These are phyloP conservation scores for Eriosoma lanigerum DNA, from an alignment of 1,140 invertebrate species.

Conservation along the genomic window DNA sequence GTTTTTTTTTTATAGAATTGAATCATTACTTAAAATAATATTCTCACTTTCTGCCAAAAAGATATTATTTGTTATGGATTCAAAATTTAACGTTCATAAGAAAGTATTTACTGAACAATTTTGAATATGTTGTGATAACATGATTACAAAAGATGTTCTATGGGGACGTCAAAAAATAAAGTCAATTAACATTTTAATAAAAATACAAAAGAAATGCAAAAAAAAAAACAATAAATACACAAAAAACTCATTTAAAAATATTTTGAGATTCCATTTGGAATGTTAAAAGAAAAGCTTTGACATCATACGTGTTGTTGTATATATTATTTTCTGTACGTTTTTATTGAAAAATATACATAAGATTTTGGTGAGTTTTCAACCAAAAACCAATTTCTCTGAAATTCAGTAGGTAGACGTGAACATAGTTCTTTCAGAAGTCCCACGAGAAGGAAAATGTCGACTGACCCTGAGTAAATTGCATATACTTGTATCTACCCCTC, in stretches of 20 bases:
- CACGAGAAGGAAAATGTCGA: background rate
- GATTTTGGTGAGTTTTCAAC: background rate
- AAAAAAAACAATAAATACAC: too few species aligned
- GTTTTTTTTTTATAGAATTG: too few species aligned
- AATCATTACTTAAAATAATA: conserved; percentile 15
- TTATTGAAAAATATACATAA: conserved; percentile 4
- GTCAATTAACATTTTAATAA: background rate
- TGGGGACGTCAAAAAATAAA: background rate
- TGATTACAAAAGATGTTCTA: too few species aligned
- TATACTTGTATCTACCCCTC: background rate
- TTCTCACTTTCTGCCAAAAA: background rate
- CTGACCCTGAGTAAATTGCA: conserved; percentile 9
- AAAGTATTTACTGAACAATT: too few species aligned
- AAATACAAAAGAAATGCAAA: background rate
- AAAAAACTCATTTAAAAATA: too few species aligned
- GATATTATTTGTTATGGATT: conserved; percentile 14
- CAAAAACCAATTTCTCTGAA: conserved; percentile 24
- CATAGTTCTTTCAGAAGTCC: conserved; percentile 7
- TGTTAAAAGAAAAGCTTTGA: background rate
- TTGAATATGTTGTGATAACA: too few species aligned
- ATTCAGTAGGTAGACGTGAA: background rate
- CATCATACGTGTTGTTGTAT: background rate
- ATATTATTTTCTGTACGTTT: background rate
- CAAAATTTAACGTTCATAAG: too few species aligned
- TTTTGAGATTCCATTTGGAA: background rate